Evolutionary conservation across 2,113 vertebrate genomes (phyloP).

Genomic region (Hippocampus zosterae): DNA sequence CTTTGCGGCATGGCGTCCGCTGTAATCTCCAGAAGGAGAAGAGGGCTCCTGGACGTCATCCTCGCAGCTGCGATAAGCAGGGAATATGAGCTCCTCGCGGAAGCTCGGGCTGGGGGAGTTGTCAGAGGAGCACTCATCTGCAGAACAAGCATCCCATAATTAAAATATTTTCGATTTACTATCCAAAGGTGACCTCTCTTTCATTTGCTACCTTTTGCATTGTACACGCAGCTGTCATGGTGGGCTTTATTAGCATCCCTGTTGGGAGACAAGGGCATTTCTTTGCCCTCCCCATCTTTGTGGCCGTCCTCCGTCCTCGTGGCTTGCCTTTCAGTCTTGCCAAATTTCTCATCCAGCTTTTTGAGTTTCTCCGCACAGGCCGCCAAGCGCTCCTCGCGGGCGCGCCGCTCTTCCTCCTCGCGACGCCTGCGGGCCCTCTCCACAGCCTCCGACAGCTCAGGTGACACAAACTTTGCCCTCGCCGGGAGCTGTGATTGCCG

Average conservation of each 20-base stretch:
- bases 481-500: constrained; percentile 67
- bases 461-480: constrained; percentile 84
- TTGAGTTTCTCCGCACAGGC: constrained; percentile 97
- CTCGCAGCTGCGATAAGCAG: constrained; percentile 76
- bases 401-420: constrained; percentile 90
- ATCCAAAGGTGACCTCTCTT: neutral
- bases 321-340: constrained; percentile 77
- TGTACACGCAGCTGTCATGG: constrained; percentile 74
- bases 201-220: constrained; percentile 75
- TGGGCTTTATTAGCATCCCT: constrained; percentile 65
- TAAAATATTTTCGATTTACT: neutral
- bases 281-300: constrained; percentile 70
- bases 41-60: constrained; percentile 78
- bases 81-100: constrained; percentile 73
- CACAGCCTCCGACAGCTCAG: constrained; percentile 90
- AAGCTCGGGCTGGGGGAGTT: constrained; percentile 68
- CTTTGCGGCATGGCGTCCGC: constrained; percentile 79
- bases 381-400: constrained; percentile 87
- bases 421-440: constrained; percentile 87
- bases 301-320: constrained; percentile 73
- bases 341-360: constrained; percentile 91
- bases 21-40: constrained; percentile 82
- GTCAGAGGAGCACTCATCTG: constrained; percentile 68
- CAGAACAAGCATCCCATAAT: neutral
- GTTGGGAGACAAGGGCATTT: constrained; percentile 63